Base-by-base conservation (phyloP, 2,888 invertebrate genomes). In the Lithodes maja region DNA sequence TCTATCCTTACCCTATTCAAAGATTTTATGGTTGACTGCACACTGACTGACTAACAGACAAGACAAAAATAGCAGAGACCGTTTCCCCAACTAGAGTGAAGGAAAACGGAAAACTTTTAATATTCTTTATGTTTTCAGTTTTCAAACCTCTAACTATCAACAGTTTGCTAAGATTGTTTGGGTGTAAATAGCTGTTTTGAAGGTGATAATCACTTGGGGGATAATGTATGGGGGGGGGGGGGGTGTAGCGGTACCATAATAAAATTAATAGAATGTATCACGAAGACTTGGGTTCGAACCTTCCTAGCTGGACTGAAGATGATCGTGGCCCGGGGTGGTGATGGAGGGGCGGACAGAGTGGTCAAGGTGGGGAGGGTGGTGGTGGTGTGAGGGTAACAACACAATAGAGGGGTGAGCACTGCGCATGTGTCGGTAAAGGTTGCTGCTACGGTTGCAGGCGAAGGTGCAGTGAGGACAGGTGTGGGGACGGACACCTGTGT, bases 361-460 rank as follows among this genome's bases (percentile, higher is more conserved):
- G 75, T 86, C 86, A 52, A 75, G 71, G 50, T 69, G 89, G 55
- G 77, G 77, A 50, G 85, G 53, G 68, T 85, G 83, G 33, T 75
- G 85, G 0, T 33, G 33, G 33, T 33, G 33, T 33, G 33, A 33
- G 33, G 33, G 33, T 49, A 68, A 77, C 50, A 81, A 52, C 74
- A 89, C 52, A 71, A 85, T 71, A 5, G 90, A 80, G 78, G 87
- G 87, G 75, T 90, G 90, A 54, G 90, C 87, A 85, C 85, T 82
- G 55, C 90, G 84, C 54, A 90, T 87, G 78, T 90, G 90, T 78
- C 90, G 85, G 74, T 90, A 90, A 74, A 90, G 85, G 79, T 90
- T 90, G 69, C 90, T 90, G 61, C 90, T 90, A 50, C 90, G 87
- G 84, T 90, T 90, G 74, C 87, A 90, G 71, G 85, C 90, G 81